Percentiles rank a stretch among this genome's conserved stretches.
Evolutionary conservation across 2,888 invertebrate species (phyloP).

Genomic region (Synanthedon myopaeformis): DNA sequence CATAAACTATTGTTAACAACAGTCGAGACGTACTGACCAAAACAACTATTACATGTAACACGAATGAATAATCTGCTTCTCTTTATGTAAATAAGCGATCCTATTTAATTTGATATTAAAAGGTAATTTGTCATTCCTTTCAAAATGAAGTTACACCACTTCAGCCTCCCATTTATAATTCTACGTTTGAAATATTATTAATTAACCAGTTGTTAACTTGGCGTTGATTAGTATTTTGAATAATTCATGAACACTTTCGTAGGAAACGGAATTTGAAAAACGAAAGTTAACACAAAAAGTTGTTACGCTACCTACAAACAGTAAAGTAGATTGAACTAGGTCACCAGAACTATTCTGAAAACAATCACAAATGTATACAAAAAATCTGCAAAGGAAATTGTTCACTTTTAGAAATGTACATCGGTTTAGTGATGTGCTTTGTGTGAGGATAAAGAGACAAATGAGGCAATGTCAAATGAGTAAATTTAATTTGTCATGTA

Average conservation of each 20-base stretch:
- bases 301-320: background rate
- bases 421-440: background rate
- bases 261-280: background rate
- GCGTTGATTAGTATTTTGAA: background rate
- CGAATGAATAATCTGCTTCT: no score
- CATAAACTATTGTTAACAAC: no score
- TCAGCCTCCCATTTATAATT: no score
- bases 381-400: background rate
- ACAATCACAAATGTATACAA: background rate
- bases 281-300: background rate
- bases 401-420: background rate
- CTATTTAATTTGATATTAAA: no score
- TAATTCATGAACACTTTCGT: background rate
- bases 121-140: no score
- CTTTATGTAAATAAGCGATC: no score
- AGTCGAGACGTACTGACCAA: no score
- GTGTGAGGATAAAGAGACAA: background rate
- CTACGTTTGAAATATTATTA: no score
- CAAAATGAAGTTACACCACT: no score
- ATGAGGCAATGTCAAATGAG: background rate
- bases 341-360: background rate
- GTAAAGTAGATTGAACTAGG: background rate
- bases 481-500: no score
- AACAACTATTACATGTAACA: no score
- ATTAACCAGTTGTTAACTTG: no score